These are phyloP conservation scores for Phalera bucephala DNA, from an alignment of 2,888 invertebrate species.

Conservation along the genomic window DNA sequence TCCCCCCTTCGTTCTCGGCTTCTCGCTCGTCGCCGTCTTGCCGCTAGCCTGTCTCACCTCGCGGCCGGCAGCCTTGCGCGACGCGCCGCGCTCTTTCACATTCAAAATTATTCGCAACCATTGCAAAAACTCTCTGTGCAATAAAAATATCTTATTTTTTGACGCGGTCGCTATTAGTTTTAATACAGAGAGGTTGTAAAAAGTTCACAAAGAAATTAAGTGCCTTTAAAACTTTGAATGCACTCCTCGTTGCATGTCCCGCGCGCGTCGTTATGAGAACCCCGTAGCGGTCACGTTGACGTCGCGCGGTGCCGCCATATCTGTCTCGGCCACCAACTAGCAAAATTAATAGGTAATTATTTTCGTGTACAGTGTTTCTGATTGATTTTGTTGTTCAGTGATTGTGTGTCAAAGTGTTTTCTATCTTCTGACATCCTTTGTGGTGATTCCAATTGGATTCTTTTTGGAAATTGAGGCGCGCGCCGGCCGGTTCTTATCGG, in stretches of 20 bases:
- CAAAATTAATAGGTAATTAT: slow-evolving; percentile 85
- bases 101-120: slow-evolving; percentile 83
- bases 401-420: slow-evolving; percentile 68
- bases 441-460: slow-evolving; percentile 73
- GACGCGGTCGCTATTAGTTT: slow-evolving; percentile 67
- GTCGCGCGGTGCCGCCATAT: slow-evolving; percentile 87
- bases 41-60: slow-evolving; percentile 83
- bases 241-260: slow-evolving; percentile 86
- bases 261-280: slow-evolving; percentile 92
- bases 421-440: slow-evolving; percentile 50
- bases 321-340: slow-evolving; percentile 85
- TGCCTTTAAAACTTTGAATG: slow-evolving; percentile 80
- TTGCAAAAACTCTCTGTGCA: slow-evolving; percentile 83
- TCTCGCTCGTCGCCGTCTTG: slow-evolving; percentile 81
- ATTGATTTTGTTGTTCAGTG: slow-evolving; percentile 61
- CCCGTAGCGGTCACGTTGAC: slow-evolving; percentile 88
- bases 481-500: slow-evolving; percentile 83
- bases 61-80: slow-evolving; percentile 83
- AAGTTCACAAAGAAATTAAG: slow-evolving; percentile 61
- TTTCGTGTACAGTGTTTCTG: slow-evolving; percentile 74
- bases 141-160: slow-evolving; percentile 70
- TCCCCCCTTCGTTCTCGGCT: slow-evolving; percentile 81
- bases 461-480: slow-evolving; percentile 75
- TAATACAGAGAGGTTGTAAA: slow-evolving; percentile 67
- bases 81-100: slow-evolving; percentile 83